Evolutionary conservation across 2,888 invertebrate genomes (phyloP).

Genomic region (Netelia virgata): DNA sequence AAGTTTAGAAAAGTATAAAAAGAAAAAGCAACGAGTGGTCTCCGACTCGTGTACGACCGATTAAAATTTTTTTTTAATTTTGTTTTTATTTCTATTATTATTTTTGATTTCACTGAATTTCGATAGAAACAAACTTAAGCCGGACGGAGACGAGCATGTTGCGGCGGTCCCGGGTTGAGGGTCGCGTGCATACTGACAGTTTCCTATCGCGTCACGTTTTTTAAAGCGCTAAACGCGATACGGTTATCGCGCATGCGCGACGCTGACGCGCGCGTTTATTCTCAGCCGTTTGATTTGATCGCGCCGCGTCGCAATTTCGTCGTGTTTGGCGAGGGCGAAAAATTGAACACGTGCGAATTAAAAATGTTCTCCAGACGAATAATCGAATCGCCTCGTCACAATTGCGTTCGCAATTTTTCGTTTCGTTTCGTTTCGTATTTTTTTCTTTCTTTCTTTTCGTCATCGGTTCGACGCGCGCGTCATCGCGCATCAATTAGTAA

Average conservation of each 20-base stretch:
- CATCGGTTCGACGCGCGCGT: background rate
- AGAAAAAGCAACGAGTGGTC: no score
- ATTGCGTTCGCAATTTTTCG: background rate
- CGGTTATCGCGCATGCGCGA: conserved; percentile 71
- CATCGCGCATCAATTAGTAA: background rate
- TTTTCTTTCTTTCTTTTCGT: background rate
- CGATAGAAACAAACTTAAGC: conserved; percentile 39
- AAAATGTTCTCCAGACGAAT: background rate
- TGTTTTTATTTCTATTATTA: background rate
- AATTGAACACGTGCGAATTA: conserved; percentile 28
- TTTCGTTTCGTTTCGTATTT: background rate
- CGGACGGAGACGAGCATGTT: conserved; percentile 65
- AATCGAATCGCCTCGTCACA: conserved; percentile 40
- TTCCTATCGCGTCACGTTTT: conserved; percentile 69
- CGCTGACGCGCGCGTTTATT: conserved; percentile 28
- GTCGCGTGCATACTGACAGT: conserved; percentile 77
- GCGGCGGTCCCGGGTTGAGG: conserved; percentile 70
- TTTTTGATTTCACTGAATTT: conserved; percentile 29
- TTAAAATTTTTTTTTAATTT: background rate
- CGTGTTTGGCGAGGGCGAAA: background rate
- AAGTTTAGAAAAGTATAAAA: no score
- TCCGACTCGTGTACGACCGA: background rate
- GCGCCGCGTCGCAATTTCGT: background rate
- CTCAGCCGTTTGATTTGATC: conserved; percentile 35
- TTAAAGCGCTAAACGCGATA: conserved; percentile 73